These are phyloP conservation scores for Monodelphis domestica DNA, from an alignment of 2,797 vertebrate genomes.

Conservation along the genomic window DNA sequence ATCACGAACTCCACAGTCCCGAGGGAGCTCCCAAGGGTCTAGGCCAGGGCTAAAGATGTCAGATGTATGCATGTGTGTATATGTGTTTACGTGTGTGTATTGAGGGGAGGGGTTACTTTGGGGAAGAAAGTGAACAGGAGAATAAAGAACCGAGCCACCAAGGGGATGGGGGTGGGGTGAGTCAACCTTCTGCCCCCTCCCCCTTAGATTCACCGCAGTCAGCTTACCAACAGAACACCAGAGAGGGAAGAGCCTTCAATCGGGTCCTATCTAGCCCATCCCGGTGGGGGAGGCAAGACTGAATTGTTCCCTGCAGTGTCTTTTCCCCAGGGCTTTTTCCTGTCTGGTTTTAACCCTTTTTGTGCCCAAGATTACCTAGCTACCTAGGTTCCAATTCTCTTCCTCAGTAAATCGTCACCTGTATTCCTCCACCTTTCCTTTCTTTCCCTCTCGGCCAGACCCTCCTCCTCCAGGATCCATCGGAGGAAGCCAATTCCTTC, in stretches of 20 bases:
- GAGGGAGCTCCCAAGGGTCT: slow-evolving; percentile 29
- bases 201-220: slow-evolving; percentile 50
- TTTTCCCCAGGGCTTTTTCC: slow-evolving; percentile 65
- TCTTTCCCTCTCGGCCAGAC: neutral
- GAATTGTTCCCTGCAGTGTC: slow-evolving; percentile 42
- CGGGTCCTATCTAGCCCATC: neutral
- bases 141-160: neutral
- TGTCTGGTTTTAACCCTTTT: slow-evolving; percentile 77
- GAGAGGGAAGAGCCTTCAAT: slow-evolving; percentile 45
- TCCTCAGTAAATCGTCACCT: neutral
- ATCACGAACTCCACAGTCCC: slow-evolving; percentile 17
- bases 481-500: neutral
- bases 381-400: neutral
- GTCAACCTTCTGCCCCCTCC: slow-evolving; percentile 13
- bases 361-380: neutral
- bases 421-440: neutral
- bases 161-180: neutral
- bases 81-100: neutral
- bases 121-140: neutral
- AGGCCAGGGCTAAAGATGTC: neutral
- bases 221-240: slow-evolving; percentile 47
- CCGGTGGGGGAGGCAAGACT: slow-evolving; percentile 67
- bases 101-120: neutral
- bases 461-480: neutral
- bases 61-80: neutral